Conservation (phyloP, 2,888 invertebrate species). For the Scaptomyza caliginosa region DNA sequence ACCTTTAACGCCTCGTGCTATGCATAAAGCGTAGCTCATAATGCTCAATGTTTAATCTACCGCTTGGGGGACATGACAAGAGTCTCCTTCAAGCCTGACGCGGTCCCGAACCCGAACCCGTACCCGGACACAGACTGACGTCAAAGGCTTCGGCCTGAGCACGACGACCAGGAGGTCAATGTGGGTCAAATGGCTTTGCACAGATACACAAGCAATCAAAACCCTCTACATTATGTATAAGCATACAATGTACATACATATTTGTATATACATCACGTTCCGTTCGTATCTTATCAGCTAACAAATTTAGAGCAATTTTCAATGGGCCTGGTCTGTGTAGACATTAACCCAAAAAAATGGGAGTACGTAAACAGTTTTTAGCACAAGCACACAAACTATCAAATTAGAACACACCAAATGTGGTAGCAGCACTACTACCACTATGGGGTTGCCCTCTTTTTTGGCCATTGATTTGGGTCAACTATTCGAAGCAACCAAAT, state of each 20-base stretch:
- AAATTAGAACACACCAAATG: constrained; percentile 9
- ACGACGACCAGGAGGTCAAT: constrained; percentile 16
- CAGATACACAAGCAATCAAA: background rate
- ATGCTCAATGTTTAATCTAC: constrained; percentile 24
- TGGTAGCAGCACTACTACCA: background rate
- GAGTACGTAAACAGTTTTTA: constrained; percentile 13
- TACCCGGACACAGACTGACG: constrained; percentile 10
- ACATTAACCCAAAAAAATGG: constrained; percentile 39
- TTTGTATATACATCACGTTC: constrained; percentile 5
- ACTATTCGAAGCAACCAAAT: no score
- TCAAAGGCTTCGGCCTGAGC: constrained; percentile 16
- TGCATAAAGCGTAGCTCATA: constrained; percentile 43
- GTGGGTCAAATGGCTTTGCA: constrained; percentile 24
- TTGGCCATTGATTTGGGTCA: background rate
- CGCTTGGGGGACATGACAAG: constrained; percentile 3
- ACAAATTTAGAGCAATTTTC: constrained; percentile 11
- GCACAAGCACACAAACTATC: constrained; percentile 28
- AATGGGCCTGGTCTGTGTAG: constrained; percentile 24
- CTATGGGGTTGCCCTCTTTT: background rate
- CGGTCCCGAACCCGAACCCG: background rate
- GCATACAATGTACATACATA: background rate
- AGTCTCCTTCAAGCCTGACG: constrained; percentile 4
- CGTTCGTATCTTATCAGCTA: constrained; percentile 30
- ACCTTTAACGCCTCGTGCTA: constrained; percentile 67
- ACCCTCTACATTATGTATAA: background rate